phyloP scores from a whole-genome alignment of 2,797 vertebrate genomes.

The Paramormyrops hopkinsi region DNA sequence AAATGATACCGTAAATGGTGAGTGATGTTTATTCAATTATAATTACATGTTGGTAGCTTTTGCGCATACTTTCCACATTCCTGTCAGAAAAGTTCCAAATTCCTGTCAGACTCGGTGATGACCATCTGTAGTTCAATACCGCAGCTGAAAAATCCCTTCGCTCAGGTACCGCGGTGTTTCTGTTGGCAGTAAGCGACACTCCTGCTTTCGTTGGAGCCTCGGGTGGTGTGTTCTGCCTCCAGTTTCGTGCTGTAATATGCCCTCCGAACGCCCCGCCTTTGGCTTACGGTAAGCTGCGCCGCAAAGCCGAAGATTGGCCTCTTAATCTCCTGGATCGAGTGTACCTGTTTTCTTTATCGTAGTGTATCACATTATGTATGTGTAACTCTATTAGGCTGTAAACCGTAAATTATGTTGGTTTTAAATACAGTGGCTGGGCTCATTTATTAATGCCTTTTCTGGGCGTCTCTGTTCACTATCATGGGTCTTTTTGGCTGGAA shows the following conservation, averaged over 20 bases:
- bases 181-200: background rate
- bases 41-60: background rate
- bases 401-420: constrained; percentile 26
- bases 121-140: background rate
- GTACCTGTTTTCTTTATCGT: constrained; percentile 6
- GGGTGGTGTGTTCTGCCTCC: background rate
- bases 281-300: background rate
- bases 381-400: background rate
- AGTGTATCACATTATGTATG: background rate
- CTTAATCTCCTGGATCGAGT: constrained; percentile 5
- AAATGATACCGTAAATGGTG: too few species aligned
- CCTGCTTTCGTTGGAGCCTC: background rate
- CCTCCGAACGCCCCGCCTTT: background rate
- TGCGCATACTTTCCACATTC: background rate
- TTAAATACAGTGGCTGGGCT: constrained; percentile 42
- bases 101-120: background rate
- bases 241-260: background rate
- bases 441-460: constrained; percentile 22
- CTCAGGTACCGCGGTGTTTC: background rate
- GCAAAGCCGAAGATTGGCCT: background rate
- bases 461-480: constrained; percentile 38
- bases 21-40: background rate
- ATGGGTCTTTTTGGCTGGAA: background rate
- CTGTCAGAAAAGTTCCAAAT: background rate
- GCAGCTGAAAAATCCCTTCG: background rate